phyloP scores from a whole-genome alignment of 2,888 invertebrate genomes.

The Heliconius ethilla region DNA sequence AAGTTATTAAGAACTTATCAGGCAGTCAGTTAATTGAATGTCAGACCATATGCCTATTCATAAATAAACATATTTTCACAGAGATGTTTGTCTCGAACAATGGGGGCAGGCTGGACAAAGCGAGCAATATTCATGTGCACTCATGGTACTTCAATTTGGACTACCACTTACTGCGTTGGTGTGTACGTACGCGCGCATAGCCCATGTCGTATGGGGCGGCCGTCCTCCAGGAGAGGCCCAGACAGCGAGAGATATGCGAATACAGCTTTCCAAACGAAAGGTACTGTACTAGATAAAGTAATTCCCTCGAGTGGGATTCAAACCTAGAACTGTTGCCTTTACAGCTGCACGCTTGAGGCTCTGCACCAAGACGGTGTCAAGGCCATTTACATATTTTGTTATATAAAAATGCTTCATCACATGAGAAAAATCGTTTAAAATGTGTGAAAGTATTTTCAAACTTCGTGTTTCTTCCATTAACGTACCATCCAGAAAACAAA shows the following conservation, averaged over 20 bases:
- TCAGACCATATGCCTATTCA: neutral
- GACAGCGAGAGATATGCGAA: conserved; percentile 89
- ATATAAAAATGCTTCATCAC: no score
- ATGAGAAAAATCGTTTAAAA: no score
- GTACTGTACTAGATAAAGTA: neutral
- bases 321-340: no score
- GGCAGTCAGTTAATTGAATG: neutral
- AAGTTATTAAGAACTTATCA: neutral
- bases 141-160: conserved; percentile 92
- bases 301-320: neutral
- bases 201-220: conserved; percentile 92
- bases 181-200: conserved; percentile 93
- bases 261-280: conserved; percentile 67
- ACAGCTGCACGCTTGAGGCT: no score
- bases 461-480: neutral
- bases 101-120: conserved; percentile 85
- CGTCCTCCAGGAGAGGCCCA: conserved; percentile 94
- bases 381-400: no score
- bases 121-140: conserved; percentile 88
- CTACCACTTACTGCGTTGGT: conserved; percentile 90
- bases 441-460: neutral
- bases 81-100: conserved; percentile 87
- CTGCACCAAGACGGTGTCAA: no score
- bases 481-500: neutral
- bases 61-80: conserved; percentile 57